Evolutionary conservation across 2,888 invertebrate species (phyloP), one percentile per base, ranked within the genome.

Genomic region (Agrotis segetum): DNA sequence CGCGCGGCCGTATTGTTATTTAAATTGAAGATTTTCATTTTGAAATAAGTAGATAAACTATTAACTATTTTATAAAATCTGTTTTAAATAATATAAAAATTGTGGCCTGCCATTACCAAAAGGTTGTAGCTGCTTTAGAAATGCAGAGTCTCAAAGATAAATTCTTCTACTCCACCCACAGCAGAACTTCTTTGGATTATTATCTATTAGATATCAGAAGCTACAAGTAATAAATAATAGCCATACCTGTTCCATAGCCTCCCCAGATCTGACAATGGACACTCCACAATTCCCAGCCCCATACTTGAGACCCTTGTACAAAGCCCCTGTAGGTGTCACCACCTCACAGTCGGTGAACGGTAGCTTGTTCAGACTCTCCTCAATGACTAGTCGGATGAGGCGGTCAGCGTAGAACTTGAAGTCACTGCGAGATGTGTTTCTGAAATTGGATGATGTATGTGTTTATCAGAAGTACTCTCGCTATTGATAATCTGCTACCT

Each of bases 401-500:
- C 99, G 97, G 93, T 99, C 99, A 0, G 99, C 99, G 93, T 99
- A 99, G 95, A 99, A 99, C 92, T 99, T 99, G 92, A 99, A 99
- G 94, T 99, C 99, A 95, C 98, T 99, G 84, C 99, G 97, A 3
- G 98, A 96, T 34, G 99, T 99, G 86, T 98, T 98, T 92, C 99
- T 99, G 81, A 94, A 97, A 89, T 86, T 64, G 0, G n/a, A 3
- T 7, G 14, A 2, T 1, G 17, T 13, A 17, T 29, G 4, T 68
- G 16, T 49, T 69, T 46, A 40, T 11, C 9, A 40, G 40, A 40
- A 11, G 40, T 40, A 11, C 9, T 40, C 40, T 40, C 9, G 40
- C 40, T 40, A 40, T 40, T 40, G 9, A 40, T 40, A 6, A 34
- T 34, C 34, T 34, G 34, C 3, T 29, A 29, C 34, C 34, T 34